Evolutionary conservation across 2,888 invertebrate species (phyloP).

Genomic region (Aphrophora alni): DNA sequence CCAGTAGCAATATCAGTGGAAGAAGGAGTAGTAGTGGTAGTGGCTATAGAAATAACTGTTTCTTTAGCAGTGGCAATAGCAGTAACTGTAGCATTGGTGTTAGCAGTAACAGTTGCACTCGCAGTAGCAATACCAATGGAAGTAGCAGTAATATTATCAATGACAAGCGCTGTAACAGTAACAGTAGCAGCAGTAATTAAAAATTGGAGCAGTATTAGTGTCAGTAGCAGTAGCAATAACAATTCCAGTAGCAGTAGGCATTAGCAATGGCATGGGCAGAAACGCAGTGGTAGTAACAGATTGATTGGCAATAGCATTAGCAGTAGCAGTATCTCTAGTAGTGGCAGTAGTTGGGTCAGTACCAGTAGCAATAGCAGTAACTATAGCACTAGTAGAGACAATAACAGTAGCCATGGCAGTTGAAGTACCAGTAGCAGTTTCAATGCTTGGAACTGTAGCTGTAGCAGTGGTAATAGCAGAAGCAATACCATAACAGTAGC

Average conservation of each 20-base stretch:
- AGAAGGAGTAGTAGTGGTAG: constrained; percentile 10
- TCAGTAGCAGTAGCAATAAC: constrained; percentile 12
- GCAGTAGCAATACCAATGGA: constrained; percentile 12
- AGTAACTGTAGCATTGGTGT: constrained; percentile 12
- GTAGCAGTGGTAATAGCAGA: not conserved
- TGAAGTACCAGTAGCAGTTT: not conserved
- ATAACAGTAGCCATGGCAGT: not conserved
- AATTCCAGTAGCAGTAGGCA: constrained; percentile 13
- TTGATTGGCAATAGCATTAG: not conserved
- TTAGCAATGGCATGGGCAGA: too few relatives aligned
- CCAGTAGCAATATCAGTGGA: not conserved
- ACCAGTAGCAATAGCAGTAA: not conserved
- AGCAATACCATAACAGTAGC: constrained; percentile 13
- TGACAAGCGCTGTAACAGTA: not conserved
- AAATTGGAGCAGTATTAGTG: constrained; percentile 19
- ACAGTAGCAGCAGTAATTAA: constrained; percentile 19
- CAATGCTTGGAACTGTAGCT: not conserved
- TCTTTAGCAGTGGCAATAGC: constrained; percentile 2
- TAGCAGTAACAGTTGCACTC: constrained; percentile 10
- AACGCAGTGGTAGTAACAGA: not conserved
- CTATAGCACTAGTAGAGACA: not conserved
- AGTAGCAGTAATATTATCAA: constrained; percentile 22
- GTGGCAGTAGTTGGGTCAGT: not conserved
- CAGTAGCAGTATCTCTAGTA: not conserved
- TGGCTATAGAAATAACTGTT: not conserved